Base-by-base conservation (phyloP, 1,140 invertebrate species). In the Colletes latitarsis region DNA sequence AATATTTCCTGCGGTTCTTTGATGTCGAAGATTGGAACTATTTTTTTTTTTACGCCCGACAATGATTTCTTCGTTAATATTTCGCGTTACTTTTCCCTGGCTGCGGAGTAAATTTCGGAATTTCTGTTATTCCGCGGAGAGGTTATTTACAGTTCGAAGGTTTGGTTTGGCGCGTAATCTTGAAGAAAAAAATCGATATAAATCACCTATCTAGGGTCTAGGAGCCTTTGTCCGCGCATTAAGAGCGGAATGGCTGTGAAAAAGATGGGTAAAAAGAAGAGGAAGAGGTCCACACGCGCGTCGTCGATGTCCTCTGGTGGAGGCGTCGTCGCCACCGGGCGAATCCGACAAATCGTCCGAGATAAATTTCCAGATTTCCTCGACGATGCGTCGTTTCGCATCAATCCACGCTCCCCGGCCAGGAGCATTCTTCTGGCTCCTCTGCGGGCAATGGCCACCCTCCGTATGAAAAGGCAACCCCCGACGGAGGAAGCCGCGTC, bases 311-410 rank as follows among this genome's bases (percentile, higher is more conserved):
- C 83, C 74, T 75, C 60, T 69, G 70, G 49, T 30, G 68, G 69
- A 75, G 19, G 58, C 58, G 52, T 69, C 57, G 55, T 21, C 76
- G 71, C 39, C 53, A 82, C 76, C 49, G 49, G 49, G 49, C 76
- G 72, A 82, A 86, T 83, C 81, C 89, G 87, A 43, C 89, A 91
- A 92, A 92, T 91, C 88, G 89, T 84, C 76, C 81, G 82, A 89
- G 90, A 92, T 92, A 90, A 92, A 92, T 92, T 91, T 90, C 69
- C 77, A 90, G 90, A 90, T 90, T 91, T 88, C 63, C 67, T 53
- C 66, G 67, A 57, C 78, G 82, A 84, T 84, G 82, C 82, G 82
- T 85, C 79, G 77, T 76, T 64, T 66, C 58, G 17, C 67, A 43
- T 86, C 69, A 69, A 76, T 72, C 83, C 72, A 64, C 64, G 43